Percentiles rank a stretch among this genome's conserved stretches.
Conservation (phyloP, 2,113 vertebrate genomes). For the Chinchilla lanigera region DNA sequence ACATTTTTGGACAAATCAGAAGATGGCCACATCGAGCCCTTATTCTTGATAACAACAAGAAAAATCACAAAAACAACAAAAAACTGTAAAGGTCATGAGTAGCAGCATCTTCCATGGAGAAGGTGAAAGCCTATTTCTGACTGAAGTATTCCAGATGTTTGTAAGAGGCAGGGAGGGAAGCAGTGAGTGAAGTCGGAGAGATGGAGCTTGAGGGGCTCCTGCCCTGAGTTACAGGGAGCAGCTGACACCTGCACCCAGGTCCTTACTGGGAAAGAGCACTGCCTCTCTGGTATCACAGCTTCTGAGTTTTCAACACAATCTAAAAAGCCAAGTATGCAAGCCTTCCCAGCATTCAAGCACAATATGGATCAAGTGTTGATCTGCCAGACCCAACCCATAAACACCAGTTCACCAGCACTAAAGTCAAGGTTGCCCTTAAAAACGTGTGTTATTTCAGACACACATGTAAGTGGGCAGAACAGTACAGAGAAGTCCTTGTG, state of each 20-base stretch:
- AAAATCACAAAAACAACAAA: not conserved
- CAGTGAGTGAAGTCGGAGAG: not conserved
- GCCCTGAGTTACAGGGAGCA: not conserved
- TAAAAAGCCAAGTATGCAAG: not conserved
- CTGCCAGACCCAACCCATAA: not conserved
- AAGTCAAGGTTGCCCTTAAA: not conserved
- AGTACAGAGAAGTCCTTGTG: not conserved
- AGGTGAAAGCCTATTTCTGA: not conserved
- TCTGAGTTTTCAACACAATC: not conserved
- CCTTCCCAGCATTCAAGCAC: not conserved
- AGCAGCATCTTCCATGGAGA: not conserved
- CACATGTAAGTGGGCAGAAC: not conserved
- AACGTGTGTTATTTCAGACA: not conserved
- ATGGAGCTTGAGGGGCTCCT: too few relatives aligned
- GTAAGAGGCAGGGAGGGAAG: not conserved
- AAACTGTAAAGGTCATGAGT: not conserved
- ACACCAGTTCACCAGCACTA: not conserved
- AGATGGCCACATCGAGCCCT: not conserved
- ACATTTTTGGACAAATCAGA: constrained; percentile 41
- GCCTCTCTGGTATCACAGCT: not conserved
- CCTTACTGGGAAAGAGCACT: not conserved
- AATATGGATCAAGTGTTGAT: not conserved
- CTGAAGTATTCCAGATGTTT: not conserved
- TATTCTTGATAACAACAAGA: not conserved
- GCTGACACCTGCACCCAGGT: not conserved